Evolutionary conservation across 2,888 invertebrate species (phyloP).

Genomic region (Tenthredo livida): DNA sequence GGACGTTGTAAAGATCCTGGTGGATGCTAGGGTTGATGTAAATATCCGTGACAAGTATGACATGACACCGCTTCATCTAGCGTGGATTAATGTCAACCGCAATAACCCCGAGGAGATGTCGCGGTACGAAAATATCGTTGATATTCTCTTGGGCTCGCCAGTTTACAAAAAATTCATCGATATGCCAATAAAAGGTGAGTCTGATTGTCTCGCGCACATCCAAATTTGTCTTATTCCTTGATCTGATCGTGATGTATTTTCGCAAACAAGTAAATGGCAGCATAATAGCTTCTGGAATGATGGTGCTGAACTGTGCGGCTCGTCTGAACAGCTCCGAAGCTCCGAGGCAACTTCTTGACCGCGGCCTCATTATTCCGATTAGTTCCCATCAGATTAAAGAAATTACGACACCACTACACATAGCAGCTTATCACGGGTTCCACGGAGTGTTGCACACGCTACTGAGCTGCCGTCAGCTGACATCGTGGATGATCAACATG

Average conservation of each 20-base stretch:
- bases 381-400: conserved; percentile 61
- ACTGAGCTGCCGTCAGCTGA: conserved; percentile 38
- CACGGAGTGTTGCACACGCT: conserved; percentile 60
- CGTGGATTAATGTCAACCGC: conserved; percentile 54
- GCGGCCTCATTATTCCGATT: conserved; percentile 69
- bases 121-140: conserved; percentile 72
- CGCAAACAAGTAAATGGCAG: background rate
- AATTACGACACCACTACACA: conserved; percentile 74
- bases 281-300: conserved; percentile 62
- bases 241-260: background rate
- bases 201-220: background rate
- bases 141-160: background rate
- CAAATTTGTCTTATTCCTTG: background rate
- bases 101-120: conserved; percentile 65
- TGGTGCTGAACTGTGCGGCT: conserved; percentile 76
- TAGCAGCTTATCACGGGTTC: conserved; percentile 73
- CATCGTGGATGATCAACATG: conserved; percentile 9
- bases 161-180: background rate
- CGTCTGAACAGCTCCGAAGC: conserved; percentile 71
- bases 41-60: conserved; percentile 74
- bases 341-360: conserved; percentile 71
- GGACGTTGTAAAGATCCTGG: conserved; percentile 70
- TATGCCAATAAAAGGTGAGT: background rate
- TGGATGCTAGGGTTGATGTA: conserved; percentile 71
- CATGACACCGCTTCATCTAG: conserved; percentile 75